Base-by-base conservation (phyloP, 2,797 vertebrate species). In the Liparis tanakae region DNA sequence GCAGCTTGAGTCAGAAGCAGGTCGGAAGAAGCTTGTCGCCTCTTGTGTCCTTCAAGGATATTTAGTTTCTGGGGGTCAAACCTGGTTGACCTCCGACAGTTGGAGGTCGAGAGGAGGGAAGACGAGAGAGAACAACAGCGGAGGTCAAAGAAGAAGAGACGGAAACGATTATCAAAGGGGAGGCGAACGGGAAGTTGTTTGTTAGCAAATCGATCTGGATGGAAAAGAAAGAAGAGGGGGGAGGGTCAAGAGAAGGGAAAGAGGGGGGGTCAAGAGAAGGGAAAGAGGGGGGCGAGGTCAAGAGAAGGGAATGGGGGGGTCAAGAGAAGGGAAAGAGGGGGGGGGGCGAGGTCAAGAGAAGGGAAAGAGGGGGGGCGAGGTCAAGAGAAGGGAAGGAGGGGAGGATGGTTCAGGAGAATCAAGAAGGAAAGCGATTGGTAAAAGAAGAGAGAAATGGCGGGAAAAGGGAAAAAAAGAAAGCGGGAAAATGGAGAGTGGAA, bases 51-150 rank as follows among this genome's bases (percentile, higher is more conserved):
- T 70, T 75, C 58, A 77, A 53, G 41, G 70, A 46, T 81, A 74
- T 88, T 77, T 61, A 22, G 70, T 81, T 79, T 59, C 77, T 48
- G 72, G 22, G 50, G 37, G 55, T 80, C 65, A 41, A 72, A 64
- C 60, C 36, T 17, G 59, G 51, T 43, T 72, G 60, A 78, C 76
- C 71, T 51, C 36, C 14, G 54, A 64, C 53, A 44, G 37, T 62
- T 64, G 2, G 57, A 20, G 41, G 22, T 20, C 18, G 2, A 10
- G 41, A 5, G 17, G 57, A 48, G 12, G 10, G 6, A 70, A 70
- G 54, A 70, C 3, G 7, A 13, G 1, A 76, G 1, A 76, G 39
- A 71, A 53, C 58, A 54, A 53, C 13, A 58, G 4, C 14, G 36
- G 44, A 18, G 36, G 39, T 50, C 3, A 37, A 54, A 76, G 48